phyloP scores from a whole-genome alignment of 2,797 vertebrate genomes.

The Sebastes nivosus region DNA sequence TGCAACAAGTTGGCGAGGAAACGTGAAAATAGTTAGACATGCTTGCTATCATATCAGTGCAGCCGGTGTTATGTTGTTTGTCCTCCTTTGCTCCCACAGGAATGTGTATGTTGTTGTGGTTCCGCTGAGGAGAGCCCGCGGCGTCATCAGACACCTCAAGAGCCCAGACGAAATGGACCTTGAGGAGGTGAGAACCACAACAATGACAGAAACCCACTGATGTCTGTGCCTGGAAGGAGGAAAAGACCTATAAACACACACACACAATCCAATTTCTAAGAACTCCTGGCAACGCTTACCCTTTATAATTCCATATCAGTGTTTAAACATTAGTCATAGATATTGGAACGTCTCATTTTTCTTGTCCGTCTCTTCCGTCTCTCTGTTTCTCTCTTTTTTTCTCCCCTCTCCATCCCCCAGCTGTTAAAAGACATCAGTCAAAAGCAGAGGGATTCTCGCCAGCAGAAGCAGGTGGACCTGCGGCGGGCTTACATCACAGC shows the following conservation, averaged over 20 bases:
- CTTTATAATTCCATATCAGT: constrained; percentile 45
- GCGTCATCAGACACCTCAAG: constrained; percentile 88
- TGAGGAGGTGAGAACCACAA: constrained; percentile 89
- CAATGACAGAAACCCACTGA: constrained; percentile 41
- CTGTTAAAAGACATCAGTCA: constrained; percentile 91
- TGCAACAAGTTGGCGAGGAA: not conserved
- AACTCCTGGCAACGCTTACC: constrained; percentile 42
- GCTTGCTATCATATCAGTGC: constrained; percentile 3
- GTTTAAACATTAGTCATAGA: constrained; percentile 45
- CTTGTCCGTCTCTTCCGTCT: not conserved
- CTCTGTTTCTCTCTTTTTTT: not conserved
- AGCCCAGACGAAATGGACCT: constrained; percentile 98
- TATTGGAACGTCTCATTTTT: constrained; percentile 17
- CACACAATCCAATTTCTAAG: not conserved
- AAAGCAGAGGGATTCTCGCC: constrained; percentile 87
- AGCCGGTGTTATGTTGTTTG: constrained; percentile 34
- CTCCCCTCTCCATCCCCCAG: constrained; percentile 67
- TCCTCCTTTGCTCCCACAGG: constrained; percentile 73
- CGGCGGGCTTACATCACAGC: constrained; percentile 94
- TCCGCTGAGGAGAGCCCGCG: constrained; percentile 88
- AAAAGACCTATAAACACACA: constrained; percentile 44
- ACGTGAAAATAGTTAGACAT: not conserved
- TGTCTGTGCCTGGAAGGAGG: constrained; percentile 44
- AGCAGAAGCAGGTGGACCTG: constrained; percentile 91
- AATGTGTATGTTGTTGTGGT: constrained; percentile 97